Evolutionary conservation across 2,888 invertebrate species (phyloP).

Genomic region (Stenoptilia bipunctidactyla): DNA sequence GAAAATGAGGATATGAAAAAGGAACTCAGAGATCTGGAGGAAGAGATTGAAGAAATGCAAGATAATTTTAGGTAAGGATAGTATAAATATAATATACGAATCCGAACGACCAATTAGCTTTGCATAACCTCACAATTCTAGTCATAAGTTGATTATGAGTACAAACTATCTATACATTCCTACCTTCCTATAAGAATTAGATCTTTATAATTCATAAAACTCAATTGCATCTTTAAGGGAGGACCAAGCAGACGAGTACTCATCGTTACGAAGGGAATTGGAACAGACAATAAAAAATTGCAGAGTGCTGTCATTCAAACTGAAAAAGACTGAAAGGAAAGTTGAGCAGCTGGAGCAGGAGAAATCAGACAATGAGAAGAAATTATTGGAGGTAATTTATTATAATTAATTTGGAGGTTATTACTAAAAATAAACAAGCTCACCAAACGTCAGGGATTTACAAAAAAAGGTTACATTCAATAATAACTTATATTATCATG

Average conservation of each 20-base stretch:
- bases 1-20: conserved; percentile 96
- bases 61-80: conserved; percentile 88
- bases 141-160: too few species aligned
- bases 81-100: too few species aligned
- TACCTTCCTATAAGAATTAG: too few species aligned
- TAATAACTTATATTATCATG: too few species aligned
- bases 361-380: conserved; percentile 79
- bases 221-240: conserved; percentile 82
- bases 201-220: too few species aligned
- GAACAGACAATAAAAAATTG: conserved; percentile 98
- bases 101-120: too few species aligned
- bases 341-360: conserved; percentile 90
- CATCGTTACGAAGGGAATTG: conserved; percentile 92
- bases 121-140: too few species aligned
- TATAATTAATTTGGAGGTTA: too few species aligned
- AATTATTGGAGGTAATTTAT: conserved; percentile 68
- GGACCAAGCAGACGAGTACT: conserved; percentile 97
- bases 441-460: too few species aligned
- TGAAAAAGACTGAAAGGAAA: conserved; percentile 94
- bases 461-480: too few species aligned
- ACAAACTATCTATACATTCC: too few species aligned
- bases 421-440: too few species aligned
- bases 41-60: conserved; percentile 99
- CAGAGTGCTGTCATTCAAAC: conserved; percentile 96
- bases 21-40: conserved; percentile 92